Conservation (phyloP, 2,888 invertebrate species). For the Silvanus unidentatus region DNA sequence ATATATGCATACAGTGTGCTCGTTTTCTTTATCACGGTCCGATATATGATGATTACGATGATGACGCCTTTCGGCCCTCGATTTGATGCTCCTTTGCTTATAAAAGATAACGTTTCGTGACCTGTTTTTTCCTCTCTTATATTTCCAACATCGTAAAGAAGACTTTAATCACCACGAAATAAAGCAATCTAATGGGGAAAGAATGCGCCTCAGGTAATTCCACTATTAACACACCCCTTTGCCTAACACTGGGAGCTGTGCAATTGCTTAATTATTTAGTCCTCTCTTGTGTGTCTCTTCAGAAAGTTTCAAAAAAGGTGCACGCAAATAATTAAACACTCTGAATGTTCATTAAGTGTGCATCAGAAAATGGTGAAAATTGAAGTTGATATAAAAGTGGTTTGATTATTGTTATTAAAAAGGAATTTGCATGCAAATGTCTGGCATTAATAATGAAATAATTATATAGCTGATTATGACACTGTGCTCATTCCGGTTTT, state of each 20-base stretch:
- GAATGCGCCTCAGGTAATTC: conserved; percentile 10
- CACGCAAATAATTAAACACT: too few species aligned
- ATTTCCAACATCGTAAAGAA: conserved; percentile 12
- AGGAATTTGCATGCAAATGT: too few species aligned
- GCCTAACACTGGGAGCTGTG: conserved; percentile 14
- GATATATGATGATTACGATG: conserved; percentile 18
- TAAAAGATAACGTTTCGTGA: conserved; percentile 28
- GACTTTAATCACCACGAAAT: conserved; percentile 15
- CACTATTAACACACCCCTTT: conserved; percentile 15
- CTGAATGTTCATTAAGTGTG: too few species aligned
- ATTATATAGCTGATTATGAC: too few species aligned
- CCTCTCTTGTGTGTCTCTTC: too few species aligned
- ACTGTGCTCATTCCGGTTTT: too few species aligned
- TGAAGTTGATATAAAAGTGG: too few species aligned
- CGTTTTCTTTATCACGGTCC: conserved; percentile 31
- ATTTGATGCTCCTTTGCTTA: conserved; percentile 25
- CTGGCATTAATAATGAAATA: too few species aligned
- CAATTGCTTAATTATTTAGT: too few species aligned
- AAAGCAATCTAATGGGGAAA: conserved; percentile 5
- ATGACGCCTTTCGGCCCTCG: conserved; percentile 36
- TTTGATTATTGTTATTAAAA: too few species aligned
- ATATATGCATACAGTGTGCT: conserved; percentile 27
- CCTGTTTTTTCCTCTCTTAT: conserved; percentile 19
- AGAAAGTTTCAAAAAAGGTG: too few species aligned
- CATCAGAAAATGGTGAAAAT: neutral